A percentile compares a stretch with the other conserved stretches of the same genome.
These are phyloP conservation scores for Aplidium turbinatum DNA, from an alignment of 23 tunicate species.

Conservation along the genomic window DNA sequence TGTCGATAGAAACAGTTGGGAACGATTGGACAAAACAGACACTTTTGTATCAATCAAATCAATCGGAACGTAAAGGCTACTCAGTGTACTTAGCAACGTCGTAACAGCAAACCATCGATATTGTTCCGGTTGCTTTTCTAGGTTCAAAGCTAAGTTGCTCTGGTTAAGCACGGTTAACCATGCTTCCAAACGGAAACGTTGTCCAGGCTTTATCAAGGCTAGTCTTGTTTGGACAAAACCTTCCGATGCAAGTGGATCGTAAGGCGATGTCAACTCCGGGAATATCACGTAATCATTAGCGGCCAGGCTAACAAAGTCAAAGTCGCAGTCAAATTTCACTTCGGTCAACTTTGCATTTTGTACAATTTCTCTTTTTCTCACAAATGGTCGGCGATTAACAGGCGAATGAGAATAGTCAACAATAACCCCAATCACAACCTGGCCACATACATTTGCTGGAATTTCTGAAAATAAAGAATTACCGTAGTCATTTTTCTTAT, in stretches of 20 bases:
- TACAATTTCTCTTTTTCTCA: constrained; percentile 6
- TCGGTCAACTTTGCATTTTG: background rate
- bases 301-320: background rate
- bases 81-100: background rate
- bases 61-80: background rate
- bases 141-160: background rate
- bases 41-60: constrained; percentile 3
- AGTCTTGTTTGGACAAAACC: no score
- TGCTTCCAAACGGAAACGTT: constrained; percentile 4
- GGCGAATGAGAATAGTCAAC: background rate
- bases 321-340: constrained; percentile 18
- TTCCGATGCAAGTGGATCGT: background rate
- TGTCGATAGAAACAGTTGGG: background rate
- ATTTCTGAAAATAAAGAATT: constrained; percentile 19
- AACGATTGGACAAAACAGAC: background rate
- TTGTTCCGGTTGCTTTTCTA: background rate
- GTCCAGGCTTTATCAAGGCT: background rate
- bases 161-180: background rate
- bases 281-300: background rate
- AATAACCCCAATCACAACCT: background rate
- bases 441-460: constrained; percentile 19
- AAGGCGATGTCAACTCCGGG: background rate
- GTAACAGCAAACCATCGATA: background rate
- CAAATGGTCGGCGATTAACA: background rate
- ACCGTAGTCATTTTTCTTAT: no score